phyloP scores from a whole-genome alignment of 2,888 invertebrate species.

The Escarpia spicata region DNA sequence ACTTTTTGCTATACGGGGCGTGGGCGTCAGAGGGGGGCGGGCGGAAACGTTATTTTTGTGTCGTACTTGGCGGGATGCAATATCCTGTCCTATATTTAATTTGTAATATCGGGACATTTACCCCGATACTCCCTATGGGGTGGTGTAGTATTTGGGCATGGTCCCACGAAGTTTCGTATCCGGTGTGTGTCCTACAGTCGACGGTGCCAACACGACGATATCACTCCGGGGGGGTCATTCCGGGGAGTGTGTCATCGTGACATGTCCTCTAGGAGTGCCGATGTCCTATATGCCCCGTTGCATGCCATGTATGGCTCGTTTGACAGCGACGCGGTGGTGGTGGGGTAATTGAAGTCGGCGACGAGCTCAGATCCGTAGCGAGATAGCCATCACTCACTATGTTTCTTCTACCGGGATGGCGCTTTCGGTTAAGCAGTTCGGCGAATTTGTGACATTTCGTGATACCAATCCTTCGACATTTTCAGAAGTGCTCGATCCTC shows the following conservation, averaged over 20 bases:
- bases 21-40: too few relatives aligned
- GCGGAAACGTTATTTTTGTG: too few relatives aligned
- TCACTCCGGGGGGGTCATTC: neutral
- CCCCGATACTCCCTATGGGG: neutral
- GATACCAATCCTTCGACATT: neutral
- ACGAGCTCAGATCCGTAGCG: neutral
- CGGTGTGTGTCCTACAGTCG: neutral
- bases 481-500: neutral
- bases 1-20: too few relatives aligned
- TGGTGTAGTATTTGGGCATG: neutral
- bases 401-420: neutral
- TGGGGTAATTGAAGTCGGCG: neutral
- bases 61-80: too few relatives aligned
- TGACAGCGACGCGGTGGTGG: neutral
- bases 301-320: neutral
- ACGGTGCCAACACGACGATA: neutral
- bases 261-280: neutral
- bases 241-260: neutral
- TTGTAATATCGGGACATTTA: too few relatives aligned
- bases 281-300: neutral
- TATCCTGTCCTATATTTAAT: too few relatives aligned
- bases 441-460: neutral
- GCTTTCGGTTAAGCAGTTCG: neutral
- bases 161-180: neutral
- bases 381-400: neutral